phyloP scores from a whole-genome alignment of 2,797 vertebrate genomes.

The Xenopus petersii region DNA sequence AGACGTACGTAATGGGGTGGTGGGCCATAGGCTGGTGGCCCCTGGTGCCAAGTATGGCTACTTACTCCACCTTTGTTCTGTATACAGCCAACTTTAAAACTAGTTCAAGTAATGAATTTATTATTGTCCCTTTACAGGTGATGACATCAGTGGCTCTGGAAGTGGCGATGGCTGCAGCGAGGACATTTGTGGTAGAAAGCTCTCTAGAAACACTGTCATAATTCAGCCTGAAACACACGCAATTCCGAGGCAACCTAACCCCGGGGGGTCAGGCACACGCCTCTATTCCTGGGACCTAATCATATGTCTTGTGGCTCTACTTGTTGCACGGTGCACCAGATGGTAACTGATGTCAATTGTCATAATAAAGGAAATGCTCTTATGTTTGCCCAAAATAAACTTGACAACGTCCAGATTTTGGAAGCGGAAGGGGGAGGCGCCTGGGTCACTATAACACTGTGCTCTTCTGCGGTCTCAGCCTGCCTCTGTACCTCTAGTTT shows the following conservation, averaged over 20 bases:
- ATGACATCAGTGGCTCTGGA: conserved; percentile 71
- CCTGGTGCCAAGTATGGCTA: too few species aligned
- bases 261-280: conserved; percentile 54
- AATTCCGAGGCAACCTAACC: conserved; percentile 67
- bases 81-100: too few species aligned
- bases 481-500: conserved; percentile 41
- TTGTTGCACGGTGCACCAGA: conserved; percentile 53
- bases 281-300: conserved; percentile 51
- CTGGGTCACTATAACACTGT: conserved; percentile 39
- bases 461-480: conserved; percentile 30
- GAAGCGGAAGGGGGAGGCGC: conserved; percentile 37
- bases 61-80: too few species aligned
- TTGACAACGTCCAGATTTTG: conserved; percentile 58
- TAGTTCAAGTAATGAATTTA: background rate
- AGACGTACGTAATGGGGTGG: too few species aligned
- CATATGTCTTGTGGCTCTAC: conserved; percentile 54
- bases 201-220: conserved; percentile 60
- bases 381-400: conserved; percentile 66
- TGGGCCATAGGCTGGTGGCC: too few species aligned
- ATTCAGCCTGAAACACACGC: conserved; percentile 63
- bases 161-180: conserved; percentile 69
- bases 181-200: conserved; percentile 61
- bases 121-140: conserved; percentile 56
- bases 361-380: conserved; percentile 56
- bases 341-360: conserved; percentile 63